These are phyloP conservation scores for Trididemnum clinides DNA, from an alignment of 23 tunicate species.

Conservation along the genomic window DNA sequence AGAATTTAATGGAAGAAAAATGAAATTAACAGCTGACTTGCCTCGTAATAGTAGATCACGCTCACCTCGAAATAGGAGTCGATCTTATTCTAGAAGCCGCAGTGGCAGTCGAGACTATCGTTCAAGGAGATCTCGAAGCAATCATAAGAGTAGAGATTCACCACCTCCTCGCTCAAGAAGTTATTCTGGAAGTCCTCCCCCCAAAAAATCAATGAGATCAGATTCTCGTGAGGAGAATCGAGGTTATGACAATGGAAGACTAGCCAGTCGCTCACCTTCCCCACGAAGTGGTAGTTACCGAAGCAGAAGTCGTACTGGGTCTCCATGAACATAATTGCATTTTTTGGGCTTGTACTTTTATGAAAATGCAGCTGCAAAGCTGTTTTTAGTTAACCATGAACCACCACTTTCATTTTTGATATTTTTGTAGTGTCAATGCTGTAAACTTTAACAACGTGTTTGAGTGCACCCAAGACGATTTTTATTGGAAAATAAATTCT, in stretches of 20 bases:
- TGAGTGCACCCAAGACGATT: too few species aligned
- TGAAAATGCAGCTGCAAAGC: too few species aligned
- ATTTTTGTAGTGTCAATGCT: too few species aligned
- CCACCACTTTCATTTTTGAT: too few species aligned
- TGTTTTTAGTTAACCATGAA: too few species aligned
- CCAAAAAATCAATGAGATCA: slow-evolving; percentile 18
- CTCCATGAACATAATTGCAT: slow-evolving; percentile 12
- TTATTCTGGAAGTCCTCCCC: slow-evolving; percentile 22
- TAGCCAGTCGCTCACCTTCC: slow-evolving; percentile 27
- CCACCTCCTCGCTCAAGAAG: slow-evolving; percentile 9
- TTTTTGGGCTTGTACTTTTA: not conserved
- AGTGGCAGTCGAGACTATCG: slow-evolving; percentile 16
- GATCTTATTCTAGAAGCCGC: slow-evolving; percentile 15
- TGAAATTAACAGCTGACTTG: slow-evolving; percentile 52
- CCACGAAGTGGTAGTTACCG: slow-evolving; percentile 40
- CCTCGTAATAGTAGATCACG: slow-evolving; percentile 34
- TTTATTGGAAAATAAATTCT: too few species aligned
- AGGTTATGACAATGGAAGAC: not conserved
- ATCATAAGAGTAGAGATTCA: not conserved
- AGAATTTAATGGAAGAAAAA: slow-evolving; percentile 64
- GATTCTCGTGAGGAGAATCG: not conserved
- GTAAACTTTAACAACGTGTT: too few species aligned
- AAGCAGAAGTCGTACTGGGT: slow-evolving; percentile 57
- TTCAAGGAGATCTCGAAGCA: not conserved
- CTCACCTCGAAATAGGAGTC: slow-evolving; percentile 39